A percentile compares a stretch with the other conserved stretches of the same genome.
These are phyloP conservation scores for Reticulitermes speratus DNA, from an alignment of 1,140 invertebrate species.

Conservation along the genomic window DNA sequence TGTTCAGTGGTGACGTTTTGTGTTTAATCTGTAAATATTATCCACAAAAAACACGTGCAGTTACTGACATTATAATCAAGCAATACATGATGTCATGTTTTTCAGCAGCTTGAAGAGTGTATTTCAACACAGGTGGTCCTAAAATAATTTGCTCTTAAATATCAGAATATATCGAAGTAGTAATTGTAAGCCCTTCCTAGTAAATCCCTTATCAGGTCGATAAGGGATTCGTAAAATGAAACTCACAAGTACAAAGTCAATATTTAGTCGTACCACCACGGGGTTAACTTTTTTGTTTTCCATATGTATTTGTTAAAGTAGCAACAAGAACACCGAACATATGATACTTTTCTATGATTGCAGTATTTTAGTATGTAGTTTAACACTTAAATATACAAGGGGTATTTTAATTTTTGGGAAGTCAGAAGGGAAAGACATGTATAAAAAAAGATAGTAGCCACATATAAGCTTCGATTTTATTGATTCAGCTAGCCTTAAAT, in stretches of 20 bases:
- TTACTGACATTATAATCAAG: not conserved
- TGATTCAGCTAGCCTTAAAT: not conserved
- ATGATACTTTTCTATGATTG: not conserved
- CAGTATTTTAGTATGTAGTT: no score
- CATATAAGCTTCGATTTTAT: not conserved
- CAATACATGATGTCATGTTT: no score
- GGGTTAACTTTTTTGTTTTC: not conserved
- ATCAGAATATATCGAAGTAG: not conserved
- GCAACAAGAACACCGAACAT: not conserved
- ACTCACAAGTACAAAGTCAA: slow-evolving; percentile 1
- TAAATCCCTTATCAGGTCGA: slow-evolving; percentile 2
- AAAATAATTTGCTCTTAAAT: slow-evolving; percentile 9
- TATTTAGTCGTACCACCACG: not conserved
- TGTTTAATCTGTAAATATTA: not conserved
- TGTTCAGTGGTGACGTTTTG: not conserved
- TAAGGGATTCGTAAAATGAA: not conserved
- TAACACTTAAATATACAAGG: not conserved
- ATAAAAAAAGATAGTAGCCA: no score
- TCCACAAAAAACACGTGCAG: not conserved
- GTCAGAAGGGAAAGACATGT: not conserved
- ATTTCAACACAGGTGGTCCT: not conserved
- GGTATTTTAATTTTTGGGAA: not conserved
- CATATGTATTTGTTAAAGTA: not conserved
- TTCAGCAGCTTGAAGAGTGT: not conserved
- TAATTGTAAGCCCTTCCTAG: not conserved